Percentiles rank a stretch among this genome's conserved stretches.
Conservation (phyloP, 2,797 vertebrate species). For the Hipposideros larvatus region DNA sequence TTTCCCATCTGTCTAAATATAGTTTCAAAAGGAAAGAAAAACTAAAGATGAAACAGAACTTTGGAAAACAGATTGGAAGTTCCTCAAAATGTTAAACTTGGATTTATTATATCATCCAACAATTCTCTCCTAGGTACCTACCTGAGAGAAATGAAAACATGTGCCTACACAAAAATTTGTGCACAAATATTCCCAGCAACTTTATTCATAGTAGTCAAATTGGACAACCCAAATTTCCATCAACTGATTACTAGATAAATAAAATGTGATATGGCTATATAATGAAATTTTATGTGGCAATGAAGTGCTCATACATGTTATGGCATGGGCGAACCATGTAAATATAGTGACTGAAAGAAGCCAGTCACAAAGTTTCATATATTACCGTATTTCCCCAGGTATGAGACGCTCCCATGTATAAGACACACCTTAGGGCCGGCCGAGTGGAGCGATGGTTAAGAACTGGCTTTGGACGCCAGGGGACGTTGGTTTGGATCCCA, state of each 20-base stretch:
- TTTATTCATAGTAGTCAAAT: neutral
- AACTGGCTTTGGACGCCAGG: too few relatives aligned
- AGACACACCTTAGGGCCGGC: too few relatives aligned
- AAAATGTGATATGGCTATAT: neutral
- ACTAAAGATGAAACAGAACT: neutral
- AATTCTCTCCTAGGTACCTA: neutral
- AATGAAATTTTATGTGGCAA: neutral
- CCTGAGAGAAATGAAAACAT: neutral
- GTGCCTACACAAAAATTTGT: neutral
- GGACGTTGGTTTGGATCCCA: too few relatives aligned
- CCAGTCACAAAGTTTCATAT: neutral
- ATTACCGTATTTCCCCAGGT: neutral
- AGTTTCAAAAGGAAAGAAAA: neutral
- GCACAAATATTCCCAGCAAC: neutral
- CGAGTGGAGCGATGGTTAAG: too few relatives aligned
- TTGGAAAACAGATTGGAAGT: neutral
- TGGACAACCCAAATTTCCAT: neutral
- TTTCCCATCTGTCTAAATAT: neutral
- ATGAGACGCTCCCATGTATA: too few relatives aligned
- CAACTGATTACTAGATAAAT: neutral
- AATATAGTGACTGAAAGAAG: neutral
- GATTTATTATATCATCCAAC: neutral
- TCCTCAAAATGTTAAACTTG: neutral
- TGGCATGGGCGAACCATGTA: neutral
- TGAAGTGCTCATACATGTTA: neutral